Evolutionary conservation across 2,113 vertebrate species (phyloP).

Genomic region (Sigmodon hispidus): DNA sequence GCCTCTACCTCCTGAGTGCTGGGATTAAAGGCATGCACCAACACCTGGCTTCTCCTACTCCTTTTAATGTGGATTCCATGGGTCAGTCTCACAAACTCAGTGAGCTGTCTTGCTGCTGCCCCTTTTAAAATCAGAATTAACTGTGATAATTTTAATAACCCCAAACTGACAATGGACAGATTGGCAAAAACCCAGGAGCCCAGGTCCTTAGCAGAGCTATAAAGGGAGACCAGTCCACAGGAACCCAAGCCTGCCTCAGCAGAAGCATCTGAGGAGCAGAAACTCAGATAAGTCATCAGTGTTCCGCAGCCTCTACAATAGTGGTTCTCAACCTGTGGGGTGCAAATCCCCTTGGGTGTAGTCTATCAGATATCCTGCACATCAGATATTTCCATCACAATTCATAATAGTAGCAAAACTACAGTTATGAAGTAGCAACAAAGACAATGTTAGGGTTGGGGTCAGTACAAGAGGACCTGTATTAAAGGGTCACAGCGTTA

Average conservation of each 20-base stretch:
- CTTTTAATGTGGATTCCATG: not conserved
- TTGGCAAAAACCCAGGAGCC: too few relatives aligned
- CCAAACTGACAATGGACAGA: accelerated
- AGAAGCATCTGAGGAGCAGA: not conserved
- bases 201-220: not conserved
- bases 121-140: not conserved
- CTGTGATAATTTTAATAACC: not conserved
- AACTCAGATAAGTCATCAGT: not conserved
- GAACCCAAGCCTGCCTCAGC: not conserved
- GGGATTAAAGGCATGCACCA: not conserved
- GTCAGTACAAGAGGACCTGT: not conserved
- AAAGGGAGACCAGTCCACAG: not conserved
- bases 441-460: not conserved
- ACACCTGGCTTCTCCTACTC: not conserved
- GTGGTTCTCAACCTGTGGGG: not conserved
- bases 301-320: not conserved
- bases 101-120: not conserved
- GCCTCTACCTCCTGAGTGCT: not conserved
- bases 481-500: not conserved
- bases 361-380: not conserved
- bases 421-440: not conserved
- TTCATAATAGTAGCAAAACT: too few relatives aligned
- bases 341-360: accelerated
- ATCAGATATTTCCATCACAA: not conserved
- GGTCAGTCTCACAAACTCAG: not conserved